phyloP scores from a whole-genome alignment of 2,797 vertebrate genomes.

The Tauraco hartlaubi region DNA sequence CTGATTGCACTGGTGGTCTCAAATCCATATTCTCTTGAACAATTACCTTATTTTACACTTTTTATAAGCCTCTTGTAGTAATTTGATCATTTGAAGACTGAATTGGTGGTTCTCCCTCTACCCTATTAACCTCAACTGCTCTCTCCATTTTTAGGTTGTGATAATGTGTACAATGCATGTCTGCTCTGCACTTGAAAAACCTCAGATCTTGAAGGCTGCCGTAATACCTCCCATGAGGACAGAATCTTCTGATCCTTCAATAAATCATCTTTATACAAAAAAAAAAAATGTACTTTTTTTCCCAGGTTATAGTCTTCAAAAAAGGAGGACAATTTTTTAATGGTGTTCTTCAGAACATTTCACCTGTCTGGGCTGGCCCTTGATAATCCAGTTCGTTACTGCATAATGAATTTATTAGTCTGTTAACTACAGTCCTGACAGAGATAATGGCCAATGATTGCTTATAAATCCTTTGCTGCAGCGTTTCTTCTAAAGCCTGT shows the following conservation, averaged over 20 bases:
- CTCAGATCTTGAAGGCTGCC: not conserved
- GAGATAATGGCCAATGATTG: not conserved
- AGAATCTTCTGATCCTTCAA: not conserved
- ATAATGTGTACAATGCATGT: not conserved
- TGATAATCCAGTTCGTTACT: not conserved
- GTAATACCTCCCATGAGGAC: not conserved
- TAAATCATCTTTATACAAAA: not conserved
- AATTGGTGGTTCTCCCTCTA: not conserved
- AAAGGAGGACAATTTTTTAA: not conserved
- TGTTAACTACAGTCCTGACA: not conserved
- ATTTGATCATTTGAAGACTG: not conserved
- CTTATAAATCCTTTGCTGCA: not conserved
- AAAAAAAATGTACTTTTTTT: not conserved
- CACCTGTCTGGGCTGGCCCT: not conserved
- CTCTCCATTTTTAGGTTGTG: not conserved
- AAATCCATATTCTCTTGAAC: not conserved
- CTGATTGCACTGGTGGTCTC: not conserved
- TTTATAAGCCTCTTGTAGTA: not conserved
- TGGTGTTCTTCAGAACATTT: slow-evolving; percentile 5
- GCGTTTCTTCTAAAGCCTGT: not conserved
- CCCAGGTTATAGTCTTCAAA: not conserved
- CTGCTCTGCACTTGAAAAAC: not conserved
- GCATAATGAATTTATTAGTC: not conserved
- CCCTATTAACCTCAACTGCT: not conserved
- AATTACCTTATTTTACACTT: not conserved